Evolutionary conservation across 2,797 vertebrate genomes (phyloP), one percentile per base, ranked within the genome.

Genomic region (Gymnocypris eckloni): DNA sequence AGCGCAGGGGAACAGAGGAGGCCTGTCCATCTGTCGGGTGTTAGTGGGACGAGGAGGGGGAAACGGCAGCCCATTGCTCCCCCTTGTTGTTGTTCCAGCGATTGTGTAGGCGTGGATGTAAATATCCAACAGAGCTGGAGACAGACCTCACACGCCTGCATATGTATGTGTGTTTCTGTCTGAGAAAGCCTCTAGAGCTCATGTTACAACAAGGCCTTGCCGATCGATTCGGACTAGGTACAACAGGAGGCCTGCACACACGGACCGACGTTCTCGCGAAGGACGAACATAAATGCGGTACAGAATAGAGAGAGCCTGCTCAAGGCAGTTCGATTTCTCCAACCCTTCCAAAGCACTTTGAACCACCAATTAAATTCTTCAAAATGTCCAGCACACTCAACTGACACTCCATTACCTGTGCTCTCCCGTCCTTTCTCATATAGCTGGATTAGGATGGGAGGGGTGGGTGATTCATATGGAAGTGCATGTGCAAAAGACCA

Each of bases 21-120:
- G 90, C 87, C 89, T 92, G 92, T 95, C 93, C 94, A 95, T 96
- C 94, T 95, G 94, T 95, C 89, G 84, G 91, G 90, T 91, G 92
- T 94, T 94, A 93, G 86, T 88, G 90, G 89, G 87, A 56, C 48
- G 56, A 37, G 87, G 56, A 76, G 76, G 85, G 79, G 91, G 92
- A 88, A 90, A 87, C 83, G 9, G 80, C 70, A 50, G 82, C 20
- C 79, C 79, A 82, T 82, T 64, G 85, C 66, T 85, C 37, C 71
- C 56, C 87, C 89, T 82, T 89, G 88, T 91, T 88, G 85, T 76
- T 89, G 82, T 45, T n/a, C 73, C 86, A 90, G 89, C 79, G 86
- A 90, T 91, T 50, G 18, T 90, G 88, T 85, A 92, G 86, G 89
- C 88, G 87, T 66, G 81, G 88, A 90, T 89, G 88, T 87, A 90